Evolutionary conservation across 2,113 vertebrate species (phyloP).

Genomic region (Crotophaga sulcirostris): DNA sequence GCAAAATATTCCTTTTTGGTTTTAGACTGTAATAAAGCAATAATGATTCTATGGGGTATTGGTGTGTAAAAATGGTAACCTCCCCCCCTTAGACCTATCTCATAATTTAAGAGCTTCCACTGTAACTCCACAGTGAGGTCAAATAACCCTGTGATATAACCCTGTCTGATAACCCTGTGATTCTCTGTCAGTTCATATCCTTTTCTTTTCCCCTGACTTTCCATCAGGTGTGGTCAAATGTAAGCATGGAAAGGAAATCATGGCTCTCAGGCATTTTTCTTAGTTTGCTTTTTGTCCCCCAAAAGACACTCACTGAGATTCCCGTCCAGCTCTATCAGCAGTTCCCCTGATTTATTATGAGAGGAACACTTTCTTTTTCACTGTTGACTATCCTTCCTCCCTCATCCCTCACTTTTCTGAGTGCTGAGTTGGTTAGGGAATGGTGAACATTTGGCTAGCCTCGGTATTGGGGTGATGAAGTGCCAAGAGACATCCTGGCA

Average conservation of each 20-base stretch:
- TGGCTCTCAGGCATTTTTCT: not conserved
- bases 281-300: not conserved
- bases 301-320: not conserved
- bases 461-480: not conserved
- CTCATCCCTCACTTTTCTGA: not conserved
- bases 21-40: not conserved
- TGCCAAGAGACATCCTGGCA: conserved; percentile 15
- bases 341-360: conserved; percentile 19
- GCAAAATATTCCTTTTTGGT: not conserved
- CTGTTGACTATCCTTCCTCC: not conserved
- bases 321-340: not conserved
- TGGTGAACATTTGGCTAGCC: conserved; percentile 25
- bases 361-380: not conserved
- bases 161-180: not conserved
- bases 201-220: not conserved
- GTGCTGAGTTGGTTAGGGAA: conserved; percentile 16
- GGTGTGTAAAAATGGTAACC: not conserved
- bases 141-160: not conserved
- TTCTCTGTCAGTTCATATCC: not conserved
- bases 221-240: not conserved
- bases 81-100: not conserved
- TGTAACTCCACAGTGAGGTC: not conserved
- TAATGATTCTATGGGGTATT: not conserved
- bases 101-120: not conserved
- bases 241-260: not conserved